A percentile compares a stretch with the other conserved stretches of the same genome.
Conservation (phyloP, 2,797 vertebrate genomes). For the Momotus momota region DNA sequence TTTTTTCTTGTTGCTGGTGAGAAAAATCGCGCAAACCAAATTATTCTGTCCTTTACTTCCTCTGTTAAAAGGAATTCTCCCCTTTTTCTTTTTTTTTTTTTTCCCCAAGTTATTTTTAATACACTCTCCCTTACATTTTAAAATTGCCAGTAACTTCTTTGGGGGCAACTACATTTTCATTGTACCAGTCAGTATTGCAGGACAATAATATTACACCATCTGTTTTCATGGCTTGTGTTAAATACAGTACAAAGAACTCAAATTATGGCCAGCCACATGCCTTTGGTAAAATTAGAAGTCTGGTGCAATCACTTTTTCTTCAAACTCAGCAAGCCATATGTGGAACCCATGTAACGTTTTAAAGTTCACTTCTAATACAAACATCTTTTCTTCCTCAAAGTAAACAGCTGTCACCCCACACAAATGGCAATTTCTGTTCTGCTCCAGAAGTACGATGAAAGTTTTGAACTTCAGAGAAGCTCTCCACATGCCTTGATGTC, state of each 20-base stretch:
- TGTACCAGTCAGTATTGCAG: conserved; percentile 33
- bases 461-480: conserved; percentile 30
- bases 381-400: conserved; percentile 55
- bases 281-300: conserved; percentile 68
- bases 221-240: conserved; percentile 59
- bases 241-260: conserved; percentile 55
- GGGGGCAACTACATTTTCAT: conserved; percentile 41
- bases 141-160: conserved; percentile 33
- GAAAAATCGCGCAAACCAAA: background rate
- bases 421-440: conserved; percentile 3
- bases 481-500: background rate
- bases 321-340: conserved; percentile 59
- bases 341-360: conserved; percentile 54
- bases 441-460: conserved; percentile 32
- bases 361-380: conserved; percentile 44
- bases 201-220: conserved; percentile 39
- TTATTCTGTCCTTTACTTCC: background rate
- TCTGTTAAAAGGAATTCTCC: background rate
- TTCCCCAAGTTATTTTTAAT: conserved; percentile 71
- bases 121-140: conserved; percentile 63
- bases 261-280: conserved; percentile 59
- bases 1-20: background rate
- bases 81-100: background rate
- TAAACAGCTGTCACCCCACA: background rate
- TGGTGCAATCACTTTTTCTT: conserved; percentile 66